A percentile compares a stretch with the other conserved stretches of the same genome.
These are phyloP conservation scores for Drosophila acutilabella DNA, from an alignment of 2,888 invertebrate species.

Conservation along the genomic window DNA sequence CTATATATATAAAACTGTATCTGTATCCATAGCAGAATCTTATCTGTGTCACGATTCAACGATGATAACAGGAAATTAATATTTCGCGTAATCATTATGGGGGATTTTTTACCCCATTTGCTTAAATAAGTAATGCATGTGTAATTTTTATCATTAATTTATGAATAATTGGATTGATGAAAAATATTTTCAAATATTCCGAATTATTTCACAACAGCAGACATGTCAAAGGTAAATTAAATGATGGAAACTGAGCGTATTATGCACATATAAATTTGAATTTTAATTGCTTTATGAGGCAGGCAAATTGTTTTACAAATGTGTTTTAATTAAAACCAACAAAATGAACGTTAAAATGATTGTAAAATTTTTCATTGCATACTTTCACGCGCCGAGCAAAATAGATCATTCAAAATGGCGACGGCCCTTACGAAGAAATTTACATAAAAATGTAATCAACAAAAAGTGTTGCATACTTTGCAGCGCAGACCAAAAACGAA, in stretches of 20 bases:
- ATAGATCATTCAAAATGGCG: constrained; percentile 47
- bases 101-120: neutral
- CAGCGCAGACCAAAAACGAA: constrained; percentile 16
- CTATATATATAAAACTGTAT: constrained; percentile 20
- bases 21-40: constrained; percentile 22
- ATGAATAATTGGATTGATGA: constrained; percentile 43
- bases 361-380: constrained; percentile 22
- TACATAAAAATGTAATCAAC: constrained; percentile 37
- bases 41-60: constrained; percentile 38
- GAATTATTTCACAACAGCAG: constrained; percentile 27
- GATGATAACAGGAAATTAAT: constrained; percentile 58
- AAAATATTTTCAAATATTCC: constrained; percentile 44
- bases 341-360: constrained; percentile 1
- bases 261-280: constrained; percentile 46
- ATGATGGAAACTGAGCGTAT: constrained; percentile 4
- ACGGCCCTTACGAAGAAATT: constrained; percentile 21
- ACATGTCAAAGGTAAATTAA: constrained; percentile 15
- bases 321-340: constrained; percentile 12
- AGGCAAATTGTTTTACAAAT: constrained; percentile 7
- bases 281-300: constrained; percentile 46
- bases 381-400: constrained; percentile 11
- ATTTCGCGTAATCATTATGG: constrained; percentile 23
- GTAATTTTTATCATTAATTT: constrained; percentile 51
- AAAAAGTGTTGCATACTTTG: constrained; percentile 47
- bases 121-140: constrained; percentile 34